These are phyloP conservation scores for Apis cerana DNA, from an alignment of 1,140 invertebrate genomes.

Conservation along the genomic window DNA sequence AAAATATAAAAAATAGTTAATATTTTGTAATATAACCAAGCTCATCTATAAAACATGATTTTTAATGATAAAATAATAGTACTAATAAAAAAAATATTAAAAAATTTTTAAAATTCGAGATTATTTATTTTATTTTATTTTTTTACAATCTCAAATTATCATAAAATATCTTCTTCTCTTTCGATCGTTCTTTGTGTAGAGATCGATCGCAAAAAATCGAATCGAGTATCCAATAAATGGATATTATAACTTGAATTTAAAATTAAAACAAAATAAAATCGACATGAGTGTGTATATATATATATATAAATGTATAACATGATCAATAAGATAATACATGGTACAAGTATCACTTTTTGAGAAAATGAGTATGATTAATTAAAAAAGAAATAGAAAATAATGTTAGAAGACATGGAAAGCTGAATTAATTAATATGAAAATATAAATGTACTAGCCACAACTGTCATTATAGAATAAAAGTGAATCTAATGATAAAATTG, in stretches of 20 bases:
- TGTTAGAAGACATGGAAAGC: not conserved
- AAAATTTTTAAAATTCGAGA: not conserved
- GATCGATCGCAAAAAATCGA: constrained; percentile 6
- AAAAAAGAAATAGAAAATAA: constrained; percentile 38
- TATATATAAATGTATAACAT: not conserved
- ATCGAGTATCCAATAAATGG: constrained; percentile 33
- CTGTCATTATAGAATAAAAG: constrained; percentile 70
- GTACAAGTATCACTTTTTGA: constrained; percentile 62
- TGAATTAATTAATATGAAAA: constrained; percentile 17
- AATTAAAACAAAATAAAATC: not conserved
- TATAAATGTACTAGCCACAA: constrained; percentile 72
- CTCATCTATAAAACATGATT: not conserved
- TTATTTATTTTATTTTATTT: not conserved
- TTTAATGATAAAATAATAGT: constrained; percentile 1
- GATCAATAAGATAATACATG: constrained; percentile 61
- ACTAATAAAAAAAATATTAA: not conserved
- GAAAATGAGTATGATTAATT: constrained; percentile 21
- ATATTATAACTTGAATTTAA: constrained; percentile 1
- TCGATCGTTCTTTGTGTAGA: too few species aligned
- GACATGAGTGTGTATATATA: not conserved
- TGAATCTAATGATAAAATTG: constrained; percentile 5
- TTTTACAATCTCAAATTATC: not conserved
- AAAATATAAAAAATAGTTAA: not conserved
- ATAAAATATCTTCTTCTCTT: not conserved
- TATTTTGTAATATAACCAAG: constrained; percentile 16